Conservation (phyloP, 2,888 invertebrate genomes). For the Notodonta ziczac region DNA sequence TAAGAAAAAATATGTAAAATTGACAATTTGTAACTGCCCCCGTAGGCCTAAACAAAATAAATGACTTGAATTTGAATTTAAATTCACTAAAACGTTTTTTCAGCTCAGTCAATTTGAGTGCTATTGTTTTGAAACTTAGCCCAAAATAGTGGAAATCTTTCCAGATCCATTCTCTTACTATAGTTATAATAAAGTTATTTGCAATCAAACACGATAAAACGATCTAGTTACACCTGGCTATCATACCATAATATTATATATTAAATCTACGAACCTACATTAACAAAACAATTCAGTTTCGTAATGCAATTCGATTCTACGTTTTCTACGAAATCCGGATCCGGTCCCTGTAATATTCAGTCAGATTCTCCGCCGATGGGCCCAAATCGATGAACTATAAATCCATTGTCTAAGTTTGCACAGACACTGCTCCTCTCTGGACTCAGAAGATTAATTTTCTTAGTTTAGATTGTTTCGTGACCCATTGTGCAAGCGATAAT, state of each 20-base stretch:
- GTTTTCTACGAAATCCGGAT: slow-evolving; percentile 33
- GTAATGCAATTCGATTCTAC: slow-evolving; percentile 1
- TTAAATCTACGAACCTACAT: neutral
- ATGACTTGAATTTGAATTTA: no score
- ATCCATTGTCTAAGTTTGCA: slow-evolving; percentile 84
- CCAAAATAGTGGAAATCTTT: neutral
- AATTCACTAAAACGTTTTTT: slow-evolving; percentile 35
- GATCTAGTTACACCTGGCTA: no score
- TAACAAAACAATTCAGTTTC: neutral
- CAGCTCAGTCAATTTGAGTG: slow-evolving; percentile 42
- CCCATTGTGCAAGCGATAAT: slow-evolving; percentile 84
- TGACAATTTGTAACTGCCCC: no score
- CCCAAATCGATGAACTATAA: slow-evolving; percentile 83
- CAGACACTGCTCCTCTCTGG: slow-evolving; percentile 79
- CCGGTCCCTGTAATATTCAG: slow-evolving; percentile 48
- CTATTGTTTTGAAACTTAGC: slow-evolving; percentile 21
- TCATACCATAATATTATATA: no score
- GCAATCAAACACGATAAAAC: no score
- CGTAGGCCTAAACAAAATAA: no score
- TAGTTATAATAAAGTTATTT: no score
- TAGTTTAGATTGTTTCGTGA: slow-evolving; percentile 85
- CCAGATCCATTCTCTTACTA: neutral
- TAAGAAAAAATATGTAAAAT: no score
- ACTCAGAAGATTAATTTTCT: slow-evolving; percentile 85
- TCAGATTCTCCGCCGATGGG: slow-evolving; percentile 65